Evolutionary conservation across 2,888 invertebrate genomes (phyloP).

Genomic region (Lamproptera curius): DNA sequence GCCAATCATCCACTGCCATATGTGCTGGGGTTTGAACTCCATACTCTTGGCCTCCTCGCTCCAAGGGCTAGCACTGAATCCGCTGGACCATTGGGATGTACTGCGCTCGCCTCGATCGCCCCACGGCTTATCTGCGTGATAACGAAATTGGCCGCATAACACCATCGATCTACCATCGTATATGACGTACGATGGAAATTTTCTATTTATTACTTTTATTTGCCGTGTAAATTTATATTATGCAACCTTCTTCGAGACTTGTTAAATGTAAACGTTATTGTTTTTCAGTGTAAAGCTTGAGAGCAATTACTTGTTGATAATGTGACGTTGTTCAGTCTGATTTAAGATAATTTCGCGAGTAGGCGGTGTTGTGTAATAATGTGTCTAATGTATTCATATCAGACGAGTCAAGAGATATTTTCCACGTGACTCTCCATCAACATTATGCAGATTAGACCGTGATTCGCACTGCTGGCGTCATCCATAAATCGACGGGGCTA

Average conservation of each 20-base stretch:
- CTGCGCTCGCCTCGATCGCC: conserved; percentile 45
- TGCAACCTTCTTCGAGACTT: no score
- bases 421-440: conserved; percentile 35
- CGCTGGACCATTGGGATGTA: conserved; percentile 48
- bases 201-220: no score
- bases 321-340: no score
- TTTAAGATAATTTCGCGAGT: not conserved
- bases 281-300: no score
- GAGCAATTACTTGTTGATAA: no score
- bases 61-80: conserved; percentile 32
- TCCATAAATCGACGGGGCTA: conserved; percentile 36
- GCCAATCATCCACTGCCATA: conserved; percentile 31
- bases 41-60: conserved; percentile 24
- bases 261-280: no score
- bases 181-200: conserved; percentile 24
- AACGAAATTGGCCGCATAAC: conserved; percentile 63
- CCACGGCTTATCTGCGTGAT: conserved; percentile 70
- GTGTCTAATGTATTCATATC: conserved; percentile 22
- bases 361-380: not conserved
- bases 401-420: conserved; percentile 18
- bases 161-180: conserved; percentile 52
- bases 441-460: conserved; percentile 47
- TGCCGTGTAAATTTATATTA: no score
- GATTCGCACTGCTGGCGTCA: conserved; percentile 28
- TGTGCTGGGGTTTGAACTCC: conserved; percentile 38